Percentiles rank a stretch among this genome's conserved stretches.
Evolutionary conservation across 92 coral and sea anemone genomes (phyloP).

Genomic region (Porites divaricata): DNA sequence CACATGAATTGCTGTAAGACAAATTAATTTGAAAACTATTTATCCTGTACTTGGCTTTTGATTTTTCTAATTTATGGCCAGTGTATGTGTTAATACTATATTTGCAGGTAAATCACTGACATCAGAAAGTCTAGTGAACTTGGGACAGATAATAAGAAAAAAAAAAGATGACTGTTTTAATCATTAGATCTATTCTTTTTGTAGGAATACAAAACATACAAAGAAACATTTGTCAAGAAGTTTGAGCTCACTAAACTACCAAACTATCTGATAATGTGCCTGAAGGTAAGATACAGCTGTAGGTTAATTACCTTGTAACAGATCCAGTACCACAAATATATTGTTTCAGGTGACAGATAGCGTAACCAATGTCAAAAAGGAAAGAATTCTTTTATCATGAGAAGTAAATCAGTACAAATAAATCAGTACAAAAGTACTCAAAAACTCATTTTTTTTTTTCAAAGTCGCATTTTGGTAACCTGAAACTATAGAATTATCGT

Average conservation of each 20-base stretch:
- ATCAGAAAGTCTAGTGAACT: not conserved
- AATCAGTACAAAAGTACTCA: no score
- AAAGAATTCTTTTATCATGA: no score
- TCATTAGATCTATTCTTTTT: not conserved
- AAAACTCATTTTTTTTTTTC: no score
- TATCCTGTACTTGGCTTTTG: not conserved
- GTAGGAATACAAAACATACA: constrained; percentile 97
- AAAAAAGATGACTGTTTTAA: not conserved
- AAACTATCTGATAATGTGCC: constrained; percentile 80
- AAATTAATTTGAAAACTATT: no score
- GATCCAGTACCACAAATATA: no score
- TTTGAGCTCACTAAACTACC: constrained; percentile 94
- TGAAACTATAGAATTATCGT: no score
- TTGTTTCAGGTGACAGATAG: no score
- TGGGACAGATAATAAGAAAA: not conserved
- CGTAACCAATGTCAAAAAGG: no score
- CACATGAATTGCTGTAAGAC: no score
- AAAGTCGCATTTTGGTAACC: no score
- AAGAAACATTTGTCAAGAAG: constrained; percentile 94
- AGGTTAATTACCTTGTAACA: no score
- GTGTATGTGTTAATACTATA: not conserved
- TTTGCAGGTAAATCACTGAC: not conserved
- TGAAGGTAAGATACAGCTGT: constrained; percentile 70
- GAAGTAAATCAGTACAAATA: no score
- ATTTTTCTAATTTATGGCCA: not conserved